Conservation (phyloP, 2,113 vertebrate species). For the Strigops habroptila region DNA sequence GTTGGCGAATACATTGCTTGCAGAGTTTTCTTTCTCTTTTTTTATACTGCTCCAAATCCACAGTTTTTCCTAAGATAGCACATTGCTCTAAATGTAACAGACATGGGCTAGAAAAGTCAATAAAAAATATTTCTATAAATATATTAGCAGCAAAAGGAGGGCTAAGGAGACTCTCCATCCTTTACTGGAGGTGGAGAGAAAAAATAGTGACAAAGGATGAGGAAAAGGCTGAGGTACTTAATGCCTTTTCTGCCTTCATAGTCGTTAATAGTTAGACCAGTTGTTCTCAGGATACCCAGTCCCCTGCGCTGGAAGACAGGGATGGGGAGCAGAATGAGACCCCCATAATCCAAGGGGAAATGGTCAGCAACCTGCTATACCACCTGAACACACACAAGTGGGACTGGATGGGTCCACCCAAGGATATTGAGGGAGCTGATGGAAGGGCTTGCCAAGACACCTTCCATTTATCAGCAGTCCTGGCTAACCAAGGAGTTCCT, state of each 20-base stretch:
- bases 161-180: background rate
- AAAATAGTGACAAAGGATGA: background rate
- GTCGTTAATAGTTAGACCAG: background rate
- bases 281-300: background rate
- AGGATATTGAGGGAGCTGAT: background rate
- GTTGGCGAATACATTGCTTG: background rate
- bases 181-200: background rate
- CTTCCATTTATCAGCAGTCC: background rate
- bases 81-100: background rate
- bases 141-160: background rate
- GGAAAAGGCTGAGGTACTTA: background rate
- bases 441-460: background rate
- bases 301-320: background rate
- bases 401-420: background rate
- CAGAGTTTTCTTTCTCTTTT: background rate
- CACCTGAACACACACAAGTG: background rate
- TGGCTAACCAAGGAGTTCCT: background rate
- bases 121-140: background rate
- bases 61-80: background rate
- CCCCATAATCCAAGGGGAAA: background rate
- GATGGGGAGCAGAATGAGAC: background rate
- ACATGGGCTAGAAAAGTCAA: background rate
- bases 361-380: background rate
- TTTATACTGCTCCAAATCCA: background rate
- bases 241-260: background rate